phyloP scores from a whole-genome alignment of 2,888 invertebrate species.

The Octonoba sinensis region DNA sequence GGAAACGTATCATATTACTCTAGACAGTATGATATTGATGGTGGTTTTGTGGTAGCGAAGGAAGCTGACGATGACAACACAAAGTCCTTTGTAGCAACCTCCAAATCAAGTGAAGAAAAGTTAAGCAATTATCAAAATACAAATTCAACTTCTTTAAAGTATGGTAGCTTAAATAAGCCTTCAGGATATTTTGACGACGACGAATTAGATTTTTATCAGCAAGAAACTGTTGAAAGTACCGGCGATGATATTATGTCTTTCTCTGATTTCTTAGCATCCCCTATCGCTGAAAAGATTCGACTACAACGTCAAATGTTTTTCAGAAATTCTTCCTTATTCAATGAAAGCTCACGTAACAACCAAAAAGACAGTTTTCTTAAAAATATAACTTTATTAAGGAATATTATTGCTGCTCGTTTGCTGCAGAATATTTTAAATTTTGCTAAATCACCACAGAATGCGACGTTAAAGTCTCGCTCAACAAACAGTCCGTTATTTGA shows the following conservation, averaged over 20 bases:
- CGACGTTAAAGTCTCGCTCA: background rate
- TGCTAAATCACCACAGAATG: background rate
- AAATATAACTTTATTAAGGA: constrained; percentile 6
- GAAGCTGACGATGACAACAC: too few relatives aligned
- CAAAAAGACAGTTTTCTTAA: background rate
- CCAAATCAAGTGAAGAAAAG: too few relatives aligned
- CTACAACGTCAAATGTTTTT: constrained; percentile 35
- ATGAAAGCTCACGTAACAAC: constrained; percentile 3
- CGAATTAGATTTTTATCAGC: too few relatives aligned
- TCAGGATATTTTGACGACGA: too few relatives aligned
- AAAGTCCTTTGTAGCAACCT: too few relatives aligned
- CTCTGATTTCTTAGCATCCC: constrained; percentile 47
- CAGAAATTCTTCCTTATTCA: background rate
- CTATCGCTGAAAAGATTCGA: constrained; percentile 35
- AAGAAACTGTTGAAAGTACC: too few relatives aligned
- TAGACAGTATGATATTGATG: too few relatives aligned
- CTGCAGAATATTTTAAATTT: constrained; percentile 33
- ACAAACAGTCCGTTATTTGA: background rate
- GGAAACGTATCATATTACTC: too few relatives aligned
- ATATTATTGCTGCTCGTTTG: constrained; percentile 29
- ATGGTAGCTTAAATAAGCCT: too few relatives aligned
- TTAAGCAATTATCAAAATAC: too few relatives aligned
- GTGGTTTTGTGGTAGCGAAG: too few relatives aligned
- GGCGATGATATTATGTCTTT: constrained; percentile 40
- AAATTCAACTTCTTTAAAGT: too few relatives aligned